Base-by-base conservation (phyloP, 2,797 vertebrate species). In the Chromobotia macracanthus region DNA sequence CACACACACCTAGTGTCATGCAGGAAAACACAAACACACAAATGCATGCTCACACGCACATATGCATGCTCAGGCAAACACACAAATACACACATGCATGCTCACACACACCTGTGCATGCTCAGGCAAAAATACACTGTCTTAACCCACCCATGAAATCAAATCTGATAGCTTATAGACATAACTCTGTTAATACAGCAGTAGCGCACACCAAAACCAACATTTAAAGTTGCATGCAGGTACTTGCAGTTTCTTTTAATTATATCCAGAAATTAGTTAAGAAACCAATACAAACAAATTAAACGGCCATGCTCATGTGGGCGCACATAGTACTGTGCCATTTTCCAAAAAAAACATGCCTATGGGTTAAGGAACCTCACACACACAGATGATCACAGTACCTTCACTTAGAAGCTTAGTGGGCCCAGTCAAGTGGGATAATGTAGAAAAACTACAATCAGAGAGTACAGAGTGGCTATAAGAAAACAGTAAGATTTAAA, bases 161-260 rank as follows among this genome's bases (percentile, higher is more conserved):
- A 79, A 72, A 79, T 72, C 46, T 55, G 64, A 56, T 71, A 65
- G 46, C 77, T 79, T 79, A 72, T 72, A 65, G 77, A 72, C 67
- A 71, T 25, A 38, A 79, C 67, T 63, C 64, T 79, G 76, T 41
- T 71, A 28, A 28, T 13, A 70, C 56, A 19, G 25, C 66, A 69
- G 55, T 44, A 63, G 15, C 48, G 28, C 76, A 71, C 68, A 72
- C 58, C 68, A 71, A 65, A 72, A 55, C 48, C 63, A 79, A 79
- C 68, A 79, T 10, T 12, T 16, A 41, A 35, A 41, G 51, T 46
- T 63, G 58, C 58, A 41, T 63, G 76, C 76, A 51, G 8, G 56
- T 68, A 77, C 65, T 21, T 63, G 76, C 67, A 61, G n/a, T 15
- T 60, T 60, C 11, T 12, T 60, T 23, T 60, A 12, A 60, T 19